Evolutionary conservation across 2,113 vertebrate species (phyloP).

Genomic region (Bubo scandiacus): DNA sequence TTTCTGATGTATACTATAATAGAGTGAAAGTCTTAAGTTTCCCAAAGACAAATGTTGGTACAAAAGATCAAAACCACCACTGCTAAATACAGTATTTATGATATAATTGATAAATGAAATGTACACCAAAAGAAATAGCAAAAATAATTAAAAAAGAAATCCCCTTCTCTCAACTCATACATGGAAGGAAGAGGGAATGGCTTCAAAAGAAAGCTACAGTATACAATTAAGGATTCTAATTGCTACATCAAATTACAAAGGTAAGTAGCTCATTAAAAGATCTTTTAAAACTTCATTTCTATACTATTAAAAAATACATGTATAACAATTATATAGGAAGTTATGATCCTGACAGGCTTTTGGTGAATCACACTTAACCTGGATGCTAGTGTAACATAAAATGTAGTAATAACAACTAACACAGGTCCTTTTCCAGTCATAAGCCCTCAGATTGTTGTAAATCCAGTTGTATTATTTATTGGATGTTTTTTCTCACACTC

Average conservation of each 20-base stretch:
- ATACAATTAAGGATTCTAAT: not conserved
- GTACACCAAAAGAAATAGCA: not conserved
- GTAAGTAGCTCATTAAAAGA: not conserved
- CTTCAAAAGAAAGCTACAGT: not conserved
- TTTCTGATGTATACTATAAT: not conserved
- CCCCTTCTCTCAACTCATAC: not conserved
- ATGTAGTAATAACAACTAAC: not conserved
- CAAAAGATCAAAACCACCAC: not conserved
- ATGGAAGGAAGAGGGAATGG: not conserved
- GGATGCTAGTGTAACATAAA: not conserved
- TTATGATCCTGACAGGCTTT: not conserved
- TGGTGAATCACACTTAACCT: not conserved
- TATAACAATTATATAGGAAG: not conserved
- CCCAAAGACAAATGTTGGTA: not conserved
- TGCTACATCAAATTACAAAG: not conserved
- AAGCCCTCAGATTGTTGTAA: not conserved
- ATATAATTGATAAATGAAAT: not conserved
- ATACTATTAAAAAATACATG: not conserved
- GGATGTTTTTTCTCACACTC: not conserved
- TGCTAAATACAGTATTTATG: not conserved
- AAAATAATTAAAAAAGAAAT: not conserved
- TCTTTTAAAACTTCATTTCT: not conserved
- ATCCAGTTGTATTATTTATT: not conserved
- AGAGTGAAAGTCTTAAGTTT: not conserved
- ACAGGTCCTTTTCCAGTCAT: not conserved